These are phyloP conservation scores for Pachyseris speciosa DNA, from an alignment of 64 coral and sea anemone species.

Conservation along the genomic window DNA sequence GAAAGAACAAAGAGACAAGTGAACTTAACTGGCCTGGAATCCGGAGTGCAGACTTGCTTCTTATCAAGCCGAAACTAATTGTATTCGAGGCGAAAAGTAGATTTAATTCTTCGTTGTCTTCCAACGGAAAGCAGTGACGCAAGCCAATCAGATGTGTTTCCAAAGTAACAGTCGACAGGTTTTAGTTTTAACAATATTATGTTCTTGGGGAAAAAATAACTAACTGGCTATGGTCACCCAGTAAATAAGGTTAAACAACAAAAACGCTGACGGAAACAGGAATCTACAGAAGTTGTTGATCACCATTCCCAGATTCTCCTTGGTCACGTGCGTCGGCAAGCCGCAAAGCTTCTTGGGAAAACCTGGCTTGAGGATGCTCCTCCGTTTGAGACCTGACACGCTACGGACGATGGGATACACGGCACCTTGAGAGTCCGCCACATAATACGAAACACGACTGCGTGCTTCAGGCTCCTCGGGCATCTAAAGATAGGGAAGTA, in stretches of 20 bases:
- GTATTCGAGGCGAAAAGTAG: too few species aligned
- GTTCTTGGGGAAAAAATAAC: too few species aligned
- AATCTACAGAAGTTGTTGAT: constrained; percentile 74
- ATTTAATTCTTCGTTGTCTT: too few species aligned
- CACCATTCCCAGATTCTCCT: constrained; percentile 49
- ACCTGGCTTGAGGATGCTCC: constrained; percentile 51
- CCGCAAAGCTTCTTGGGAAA: constrained; percentile 72
- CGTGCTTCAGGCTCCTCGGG: constrained; percentile 63
- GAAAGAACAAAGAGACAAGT: too few species aligned
- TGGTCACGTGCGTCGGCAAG: constrained; percentile 20
- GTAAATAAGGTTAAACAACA: constrained; percentile 80
- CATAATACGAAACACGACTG: constrained; percentile 76
- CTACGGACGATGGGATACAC: constrained; percentile 90
- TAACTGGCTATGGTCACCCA: constrained; percentile 69
- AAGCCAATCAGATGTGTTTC: too few species aligned
- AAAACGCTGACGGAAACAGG: constrained; percentile 74
- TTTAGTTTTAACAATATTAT: too few species aligned
- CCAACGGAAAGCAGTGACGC: too few species aligned
- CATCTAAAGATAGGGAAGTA: not conserved
- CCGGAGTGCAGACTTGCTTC: too few species aligned
- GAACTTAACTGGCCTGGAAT: too few species aligned
- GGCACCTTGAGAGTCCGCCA: constrained; percentile 84
- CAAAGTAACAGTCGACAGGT: too few species aligned
- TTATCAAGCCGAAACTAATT: too few species aligned
- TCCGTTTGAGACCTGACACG: constrained; percentile 33